These are phyloP conservation scores for Hyposoter dolosus DNA, from an alignment of 2,888 invertebrate genomes.

Conservation along the genomic window DNA sequence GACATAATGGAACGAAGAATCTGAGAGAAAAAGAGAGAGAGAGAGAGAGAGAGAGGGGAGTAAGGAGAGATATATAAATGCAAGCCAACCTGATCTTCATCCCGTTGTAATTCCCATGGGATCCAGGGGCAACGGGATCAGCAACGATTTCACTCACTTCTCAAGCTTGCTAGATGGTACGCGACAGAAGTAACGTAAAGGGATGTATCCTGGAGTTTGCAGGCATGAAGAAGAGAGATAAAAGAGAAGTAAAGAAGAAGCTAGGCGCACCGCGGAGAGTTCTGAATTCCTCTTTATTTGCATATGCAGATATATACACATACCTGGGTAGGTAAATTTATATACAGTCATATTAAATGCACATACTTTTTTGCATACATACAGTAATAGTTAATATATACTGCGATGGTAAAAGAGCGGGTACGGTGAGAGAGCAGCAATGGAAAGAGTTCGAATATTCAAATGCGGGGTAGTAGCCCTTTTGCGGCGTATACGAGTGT, in stretches of 20 bases:
- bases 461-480: conserved; percentile 65
- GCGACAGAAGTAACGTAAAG: conserved; percentile 50
- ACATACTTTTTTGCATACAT: conserved; percentile 12
- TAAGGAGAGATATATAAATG: conserved; percentile 19
- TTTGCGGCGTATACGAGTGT: conserved; percentile 65
- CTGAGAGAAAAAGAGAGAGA: not conserved
- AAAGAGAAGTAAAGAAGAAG: conserved; percentile 48
- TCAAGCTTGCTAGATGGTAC: conserved; percentile 17
- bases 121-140: conserved; percentile 49
- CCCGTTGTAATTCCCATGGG: conserved; percentile 56
- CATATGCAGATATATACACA: not conserved
- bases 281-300: conserved; percentile 31
- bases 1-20: not conserved
- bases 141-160: conserved; percentile 64
- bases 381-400: conserved; percentile 28
- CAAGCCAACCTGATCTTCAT: conserved; percentile 55
- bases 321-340: not conserved
- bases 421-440: conserved; percentile 47
- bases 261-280: conserved; percentile 36
- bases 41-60: not conserved
- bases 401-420: conserved; percentile 27
- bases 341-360: not conserved
- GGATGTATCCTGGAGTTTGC: conserved; percentile 50
- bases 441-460: conserved; percentile 64
- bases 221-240: conserved; percentile 49